Evolutionary conservation across 2,888 invertebrate species (phyloP).

Genomic region (Trichopria drosophilae): DNA sequence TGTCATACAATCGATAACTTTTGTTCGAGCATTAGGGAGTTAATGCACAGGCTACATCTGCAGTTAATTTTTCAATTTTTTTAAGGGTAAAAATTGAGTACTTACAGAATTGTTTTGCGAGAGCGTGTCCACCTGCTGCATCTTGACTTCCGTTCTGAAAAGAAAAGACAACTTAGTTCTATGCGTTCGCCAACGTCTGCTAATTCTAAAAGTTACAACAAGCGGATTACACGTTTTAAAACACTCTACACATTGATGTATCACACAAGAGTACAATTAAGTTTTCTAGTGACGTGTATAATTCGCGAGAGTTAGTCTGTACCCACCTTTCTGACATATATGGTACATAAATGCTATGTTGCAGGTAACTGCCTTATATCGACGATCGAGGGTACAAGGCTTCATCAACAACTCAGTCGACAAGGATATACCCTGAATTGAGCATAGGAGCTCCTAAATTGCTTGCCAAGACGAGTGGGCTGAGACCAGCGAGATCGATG

Average conservation of each 20-base stretch:
- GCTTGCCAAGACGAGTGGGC: slow-evolving; percentile 52
- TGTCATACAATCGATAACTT: slow-evolving; percentile 9
- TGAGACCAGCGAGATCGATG: slow-evolving; percentile 51
- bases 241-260: too few relatives aligned
- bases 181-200: slow-evolving; percentile 10
- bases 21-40: slow-evolving; percentile 21
- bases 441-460: slow-evolving; percentile 53
- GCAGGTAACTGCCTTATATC: slow-evolving; percentile 56
- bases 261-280: slow-evolving; percentile 1
- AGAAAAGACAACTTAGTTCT: slow-evolving; percentile 36
- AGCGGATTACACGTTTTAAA: too few relatives aligned
- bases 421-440: slow-evolving; percentile 51
- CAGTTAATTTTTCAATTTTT: slow-evolving; percentile 3
- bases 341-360: slow-evolving; percentile 58
- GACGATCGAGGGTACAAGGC: slow-evolving; percentile 54
- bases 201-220: too few relatives aligned
- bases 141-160: slow-evolving; percentile 61
- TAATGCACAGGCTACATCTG: slow-evolving; percentile 26
- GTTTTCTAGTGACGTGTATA: neutral
- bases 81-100: slow-evolving; percentile 31
- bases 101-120: slow-evolving; percentile 65
- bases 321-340: slow-evolving; percentile 57
- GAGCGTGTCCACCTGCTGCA: slow-evolving; percentile 66
- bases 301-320: slow-evolving; percentile 22
- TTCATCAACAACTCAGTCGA: slow-evolving; percentile 56